Evolutionary conservation across 2,113 vertebrate species (phyloP).

Genomic region (Cyprinodon brontotheroides): DNA sequence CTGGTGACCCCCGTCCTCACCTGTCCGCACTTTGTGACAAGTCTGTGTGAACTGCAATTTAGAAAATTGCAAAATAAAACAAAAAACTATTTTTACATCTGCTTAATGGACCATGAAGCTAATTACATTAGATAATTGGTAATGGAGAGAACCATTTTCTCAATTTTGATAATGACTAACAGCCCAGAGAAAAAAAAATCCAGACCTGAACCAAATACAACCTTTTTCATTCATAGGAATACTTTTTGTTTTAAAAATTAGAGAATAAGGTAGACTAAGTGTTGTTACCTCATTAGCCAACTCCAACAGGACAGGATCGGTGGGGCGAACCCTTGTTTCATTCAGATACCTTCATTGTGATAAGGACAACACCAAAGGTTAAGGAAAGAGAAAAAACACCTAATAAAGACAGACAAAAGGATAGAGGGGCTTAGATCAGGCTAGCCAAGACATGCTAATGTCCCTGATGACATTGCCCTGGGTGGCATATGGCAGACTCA

Average conservation of each 20-base stretch:
- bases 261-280: conserved; percentile 23
- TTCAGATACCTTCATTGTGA: conserved; percentile 88
- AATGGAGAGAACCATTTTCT: conserved; percentile 85
- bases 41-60: conserved; percentile 78
- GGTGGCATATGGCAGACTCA: conserved; percentile 78
- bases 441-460: conserved; percentile 82
- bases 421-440: conserved; percentile 76
- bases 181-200: conserved; percentile 67
- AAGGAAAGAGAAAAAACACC: conserved; percentile 41
- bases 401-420: conserved; percentile 82
- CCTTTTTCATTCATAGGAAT: conserved; percentile 58
- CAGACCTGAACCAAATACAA: conserved; percentile 71
- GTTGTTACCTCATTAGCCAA: conserved; percentile 95
- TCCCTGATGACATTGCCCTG: conserved; percentile 78
- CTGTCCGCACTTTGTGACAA: conserved; percentile 73
- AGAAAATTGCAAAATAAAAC: conserved; percentile 77
- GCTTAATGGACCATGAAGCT: conserved; percentile 79
- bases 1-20: conserved; percentile 74
- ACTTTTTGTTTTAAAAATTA: conserved; percentile 8
- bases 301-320: conserved; percentile 89
- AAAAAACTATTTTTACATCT: conserved; percentile 82
- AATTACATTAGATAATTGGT: conserved; percentile 92
- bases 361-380: conserved; percentile 73
- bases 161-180: conserved; percentile 93
- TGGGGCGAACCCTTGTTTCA: conserved; percentile 83